Base-by-base conservation (phyloP, 2,888 invertebrate species). In the Hydrotaea cyrtoneurina region DNA sequence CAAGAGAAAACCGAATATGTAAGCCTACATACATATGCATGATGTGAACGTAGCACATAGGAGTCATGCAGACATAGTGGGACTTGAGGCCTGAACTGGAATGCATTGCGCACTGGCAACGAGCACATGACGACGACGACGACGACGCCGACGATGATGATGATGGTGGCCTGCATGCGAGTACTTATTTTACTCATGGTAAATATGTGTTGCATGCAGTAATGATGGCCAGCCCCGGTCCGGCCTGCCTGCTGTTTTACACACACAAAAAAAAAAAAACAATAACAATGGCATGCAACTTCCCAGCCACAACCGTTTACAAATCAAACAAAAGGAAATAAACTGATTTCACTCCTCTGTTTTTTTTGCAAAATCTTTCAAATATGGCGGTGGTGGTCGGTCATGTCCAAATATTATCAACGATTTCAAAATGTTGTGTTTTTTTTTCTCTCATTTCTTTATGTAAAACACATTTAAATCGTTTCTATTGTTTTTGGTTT, bases 201-300 rank as follows among this genome's bases (percentile, higher is more conserved):
- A n/a, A n/a, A n/a, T n/a, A n/a, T 69, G 46, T 59, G 59, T 57
- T 72, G 64, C 57, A 55, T 77, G 74, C 59, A 71, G 71, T 31
- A 59, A 55, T 64, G 50, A 53, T 39, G 69, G n/a, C 62, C 62
- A 4, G 36, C 15, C 26, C 31, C 31, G 31, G 31, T 31, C 7
- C 23, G 59, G 26, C 10, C 43, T 69, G 69, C 76, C 71, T 78
- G 77, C 59, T 74, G 76, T 53, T 73, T 39, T 39, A 5, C 36
- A 55, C n/a, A n/a, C n/a, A n/a, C n/a, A n/a, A n/a, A n/a, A n/a
- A n/a, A n/a, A n/a, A n/a, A n/a, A n/a, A n/a, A n/a, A 31, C 21
- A 57, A 62, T 46, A 69, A 43, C 62, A 62, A 69, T 11, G 23
- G 39, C 69, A 69, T 69, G 69, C 69, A 69, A 69, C 23, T 69